Conservation (phyloP, 2,797 vertebrate genomes). For the Sebastiscus albofasciatus region DNA sequence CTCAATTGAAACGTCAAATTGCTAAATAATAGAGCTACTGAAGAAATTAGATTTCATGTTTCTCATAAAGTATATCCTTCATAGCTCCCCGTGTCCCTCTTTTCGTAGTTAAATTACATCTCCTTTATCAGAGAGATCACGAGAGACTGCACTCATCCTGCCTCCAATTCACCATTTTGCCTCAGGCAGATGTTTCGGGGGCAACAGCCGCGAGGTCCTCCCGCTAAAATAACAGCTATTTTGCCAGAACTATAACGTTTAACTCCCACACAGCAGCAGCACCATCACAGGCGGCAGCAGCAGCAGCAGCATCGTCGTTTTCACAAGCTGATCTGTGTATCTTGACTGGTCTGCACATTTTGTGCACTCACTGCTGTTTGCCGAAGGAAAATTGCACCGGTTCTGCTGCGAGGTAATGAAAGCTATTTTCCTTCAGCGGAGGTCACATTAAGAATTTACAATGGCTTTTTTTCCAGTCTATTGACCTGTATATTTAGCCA, state of each 20-base stretch:
- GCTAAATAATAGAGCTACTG: neutral
- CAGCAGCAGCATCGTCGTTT: neutral
- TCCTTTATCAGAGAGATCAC: constrained; percentile 3
- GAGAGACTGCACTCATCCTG: neutral
- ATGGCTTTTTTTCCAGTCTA: constrained; percentile 45
- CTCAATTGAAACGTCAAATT: neutral
- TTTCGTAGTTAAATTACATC: neutral
- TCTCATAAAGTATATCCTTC: neutral
- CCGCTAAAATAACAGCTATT: constrained; percentile 26
- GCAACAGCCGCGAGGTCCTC: constrained; percentile 14
- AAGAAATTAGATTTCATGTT: neutral
- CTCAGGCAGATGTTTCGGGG: constrained; percentile 37
- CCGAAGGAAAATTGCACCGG: constrained; percentile 16
- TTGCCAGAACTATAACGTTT: neutral
- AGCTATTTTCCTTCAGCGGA: constrained; percentile 36
- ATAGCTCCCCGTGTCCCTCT: neutral
- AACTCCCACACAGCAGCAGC: constrained; percentile 13
- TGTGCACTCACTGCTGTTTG: constrained; percentile 5
- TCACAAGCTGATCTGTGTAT: neutral
- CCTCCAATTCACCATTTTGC: constrained; percentile 25
- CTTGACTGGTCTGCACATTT: constrained; percentile 11
- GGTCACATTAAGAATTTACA: constrained; percentile 63
- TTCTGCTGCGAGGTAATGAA: constrained; percentile 34
- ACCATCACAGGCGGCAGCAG: neutral
- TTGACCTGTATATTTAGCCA: constrained; percentile 52